Conservation (phyloP, 2,888 invertebrate species). For the Caradrina kadenii region DNA sequence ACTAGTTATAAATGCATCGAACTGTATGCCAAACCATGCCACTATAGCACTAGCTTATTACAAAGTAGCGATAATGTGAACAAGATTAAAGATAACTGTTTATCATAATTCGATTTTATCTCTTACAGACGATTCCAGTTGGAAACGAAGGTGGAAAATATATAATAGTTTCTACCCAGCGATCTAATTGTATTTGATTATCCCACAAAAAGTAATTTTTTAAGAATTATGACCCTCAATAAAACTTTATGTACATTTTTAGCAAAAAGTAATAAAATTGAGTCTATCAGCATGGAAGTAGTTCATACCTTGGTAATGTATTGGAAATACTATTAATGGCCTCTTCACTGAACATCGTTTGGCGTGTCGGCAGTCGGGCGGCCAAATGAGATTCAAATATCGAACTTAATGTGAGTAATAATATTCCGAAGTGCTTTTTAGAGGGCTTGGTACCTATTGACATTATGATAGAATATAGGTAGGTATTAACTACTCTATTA, state of each 20-base stretch:
- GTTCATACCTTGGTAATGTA: conserved; percentile 36
- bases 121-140: not conserved
- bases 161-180: not conserved
- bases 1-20: conserved; percentile 63
- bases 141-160: not conserved
- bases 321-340: conserved; percentile 52
- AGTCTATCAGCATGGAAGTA: conserved; percentile 16
- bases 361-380: conserved; percentile 36
- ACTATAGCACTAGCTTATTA: conserved; percentile 1
- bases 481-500: conserved; percentile 3
- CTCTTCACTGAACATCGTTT: conserved; percentile 42
- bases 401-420: conserved; percentile 41
- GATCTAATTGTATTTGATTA: not conserved
- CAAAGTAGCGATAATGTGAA: not conserved
- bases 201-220: not conserved
- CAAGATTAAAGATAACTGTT: not conserved
- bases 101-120: conserved; percentile 9
- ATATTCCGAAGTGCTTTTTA: conserved; percentile 38
- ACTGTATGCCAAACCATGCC: conserved; percentile 19
- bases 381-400: conserved; percentile 56
- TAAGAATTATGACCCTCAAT: not conserved
- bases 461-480: conserved; percentile 1
- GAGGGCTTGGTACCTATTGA: conserved; percentile 3
- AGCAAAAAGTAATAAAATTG: conserved; percentile 18
- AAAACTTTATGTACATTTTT: conserved; percentile 1